phyloP scores from a whole-genome alignment of 2,113 vertebrate species.

The Elaphurus davidianus region DNA sequence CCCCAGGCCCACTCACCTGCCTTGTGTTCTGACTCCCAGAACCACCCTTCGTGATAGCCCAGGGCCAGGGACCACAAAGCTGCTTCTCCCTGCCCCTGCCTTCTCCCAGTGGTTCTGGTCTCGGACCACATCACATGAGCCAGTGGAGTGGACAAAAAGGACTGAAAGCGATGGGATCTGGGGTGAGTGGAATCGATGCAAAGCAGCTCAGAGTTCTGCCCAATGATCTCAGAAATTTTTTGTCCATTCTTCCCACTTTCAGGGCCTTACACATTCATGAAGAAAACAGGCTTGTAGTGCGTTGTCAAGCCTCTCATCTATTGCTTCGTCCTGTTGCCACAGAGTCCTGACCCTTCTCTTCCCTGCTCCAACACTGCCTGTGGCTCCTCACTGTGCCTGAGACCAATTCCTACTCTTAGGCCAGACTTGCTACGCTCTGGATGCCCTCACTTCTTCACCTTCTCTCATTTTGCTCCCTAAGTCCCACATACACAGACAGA shows the following conservation, averaged over 20 bases:
- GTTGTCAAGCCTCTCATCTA: background rate
- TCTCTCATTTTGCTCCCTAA: background rate
- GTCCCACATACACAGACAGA: background rate
- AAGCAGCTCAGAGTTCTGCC: background rate
- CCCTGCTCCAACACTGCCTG: background rate
- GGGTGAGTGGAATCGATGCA: background rate
- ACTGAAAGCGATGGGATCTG: background rate
- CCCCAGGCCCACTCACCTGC: background rate
- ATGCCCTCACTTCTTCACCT: background rate
- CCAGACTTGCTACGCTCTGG: too few species aligned
- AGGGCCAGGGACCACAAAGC: background rate
- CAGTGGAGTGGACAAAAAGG: background rate
- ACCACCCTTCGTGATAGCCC: background rate
- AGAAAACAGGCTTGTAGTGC: background rate
- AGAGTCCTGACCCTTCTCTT: background rate
- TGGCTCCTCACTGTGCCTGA: background rate
- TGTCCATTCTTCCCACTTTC: background rate
- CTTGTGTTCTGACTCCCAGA: background rate
- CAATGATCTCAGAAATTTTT: background rate
- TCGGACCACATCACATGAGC: background rate
- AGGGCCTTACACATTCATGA: background rate
- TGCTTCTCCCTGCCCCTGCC: background rate
- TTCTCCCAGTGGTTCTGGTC: background rate
- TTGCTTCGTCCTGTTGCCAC: background rate
- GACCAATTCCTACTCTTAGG: background rate